Evolutionary conservation across 2,888 invertebrate species (phyloP), one percentile per base, ranked within the genome.

Genomic region (Xestia c-nigrum): DNA sequence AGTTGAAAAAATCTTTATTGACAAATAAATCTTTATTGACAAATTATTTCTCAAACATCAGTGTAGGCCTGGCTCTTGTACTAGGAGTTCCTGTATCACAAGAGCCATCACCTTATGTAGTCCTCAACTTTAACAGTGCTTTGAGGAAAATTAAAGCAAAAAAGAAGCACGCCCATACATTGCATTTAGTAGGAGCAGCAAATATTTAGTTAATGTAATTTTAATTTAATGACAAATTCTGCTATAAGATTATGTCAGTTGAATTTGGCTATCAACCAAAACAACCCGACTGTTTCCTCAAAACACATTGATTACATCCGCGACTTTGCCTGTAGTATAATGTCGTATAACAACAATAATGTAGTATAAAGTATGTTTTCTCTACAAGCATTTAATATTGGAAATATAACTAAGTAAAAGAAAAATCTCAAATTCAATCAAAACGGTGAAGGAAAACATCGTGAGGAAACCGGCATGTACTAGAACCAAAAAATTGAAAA

Each of bases 221-320:
- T 61, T 2, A 31, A n/a, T n/a, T n/a, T 31, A 64, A 64, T 81
- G 78, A 73, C 71, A 71, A 85, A 78, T 57, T 19, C 65, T n/a
- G 31, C 52, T 55, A 59, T 65, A 69, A 50, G 19, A 86, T 86
- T 73, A 78, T 76, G 67, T 80, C 61, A 72, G 50, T 47, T 66
- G 31, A 47, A 72, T 80, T 87, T 86, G 86, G 86, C 88, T 76
- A 16, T 14, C 55, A 16, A 76, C 86, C 88, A 87, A 86, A 72
- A 79, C 55, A 63, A 74, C 46, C 63, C 38, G 19, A 72, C 73
- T 19, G 57, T 74, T 82, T 74, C 43, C 64, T 71, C 38, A 63
- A 85, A 70, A 75, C 68, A 74, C 63, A 67, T 61, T 38, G 40
- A 47, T 76, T 71, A 76, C 64, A 72, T 50, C 57, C 69, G 38